These are phyloP conservation scores for Anolis apletophallus DNA, from an alignment of 2,797 vertebrate genomes.

Conservation along the genomic window DNA sequence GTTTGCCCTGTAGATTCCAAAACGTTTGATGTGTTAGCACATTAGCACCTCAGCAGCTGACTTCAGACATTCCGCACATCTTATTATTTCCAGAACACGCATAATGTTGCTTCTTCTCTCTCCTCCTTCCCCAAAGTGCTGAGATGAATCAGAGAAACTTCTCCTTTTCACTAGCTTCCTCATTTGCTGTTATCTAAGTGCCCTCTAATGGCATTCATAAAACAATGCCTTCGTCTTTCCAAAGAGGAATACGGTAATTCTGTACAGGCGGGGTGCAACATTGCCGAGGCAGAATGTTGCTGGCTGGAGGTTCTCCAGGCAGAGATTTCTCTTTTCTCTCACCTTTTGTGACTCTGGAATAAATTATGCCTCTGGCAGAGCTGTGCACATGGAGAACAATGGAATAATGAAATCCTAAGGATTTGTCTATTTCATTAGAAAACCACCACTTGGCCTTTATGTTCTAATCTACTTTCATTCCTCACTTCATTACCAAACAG, in stretches of 20 bases:
- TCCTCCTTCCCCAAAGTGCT: conserved; percentile 17
- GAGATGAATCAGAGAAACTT: conserved; percentile 26
- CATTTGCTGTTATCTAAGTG: conserved; percentile 45
- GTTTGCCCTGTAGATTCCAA: conserved; percentile 5
- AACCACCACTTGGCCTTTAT: conserved; percentile 26
- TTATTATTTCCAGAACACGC: conserved; percentile 19
- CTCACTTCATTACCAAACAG: not conserved
- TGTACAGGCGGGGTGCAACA: not conserved
- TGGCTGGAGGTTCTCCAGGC: conserved; percentile 3
- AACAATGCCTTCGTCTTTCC: conserved; percentile 4
- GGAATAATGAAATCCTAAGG: conserved; percentile 25
- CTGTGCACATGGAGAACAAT: conserved; percentile 21
- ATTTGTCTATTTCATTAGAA: conserved; percentile 26
- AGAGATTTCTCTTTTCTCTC: conserved; percentile 23
- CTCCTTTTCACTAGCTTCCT: conserved; percentile 20
- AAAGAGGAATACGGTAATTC: conserved; percentile 16
- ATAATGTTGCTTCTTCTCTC: not conserved
- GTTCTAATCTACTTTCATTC: conserved; percentile 44
- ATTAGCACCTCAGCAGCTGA: conserved; percentile 26
- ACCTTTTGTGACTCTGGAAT: conserved; percentile 44
- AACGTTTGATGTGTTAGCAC: conserved; percentile 23
- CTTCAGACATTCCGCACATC: conserved; percentile 32
- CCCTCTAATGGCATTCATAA: conserved; percentile 28
- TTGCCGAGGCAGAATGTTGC: not conserved
- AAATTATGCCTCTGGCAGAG: conserved; percentile 49